Percentiles rank a stretch among this genome's conserved stretches.
These are phyloP conservation scores for Pogonocherus hispidulus DNA, from an alignment of 2,888 invertebrate genomes.

Conservation along the genomic window DNA sequence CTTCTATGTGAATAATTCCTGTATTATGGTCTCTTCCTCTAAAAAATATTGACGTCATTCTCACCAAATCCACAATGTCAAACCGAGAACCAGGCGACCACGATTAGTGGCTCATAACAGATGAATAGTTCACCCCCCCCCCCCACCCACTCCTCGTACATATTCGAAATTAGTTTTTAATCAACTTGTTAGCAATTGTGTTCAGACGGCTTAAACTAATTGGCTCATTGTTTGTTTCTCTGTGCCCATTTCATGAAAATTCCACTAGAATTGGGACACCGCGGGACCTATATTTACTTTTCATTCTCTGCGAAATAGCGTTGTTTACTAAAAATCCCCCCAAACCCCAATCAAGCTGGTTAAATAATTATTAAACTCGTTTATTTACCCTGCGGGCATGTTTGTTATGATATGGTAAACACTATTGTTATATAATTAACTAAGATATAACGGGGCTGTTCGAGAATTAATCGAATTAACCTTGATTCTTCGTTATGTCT, in stretches of 20 bases:
- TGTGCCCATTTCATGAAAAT: neutral
- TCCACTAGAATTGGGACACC: neutral
- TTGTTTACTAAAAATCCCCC: neutral
- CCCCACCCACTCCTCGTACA: neutral
- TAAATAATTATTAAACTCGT: neutral
- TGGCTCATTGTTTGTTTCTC: neutral
- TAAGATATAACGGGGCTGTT: neutral
- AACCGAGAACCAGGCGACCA: neutral
- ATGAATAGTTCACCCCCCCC: neutral
- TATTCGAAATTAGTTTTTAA: neutral
- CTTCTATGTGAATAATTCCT: too few species aligned
- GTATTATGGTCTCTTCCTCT: too few species aligned
- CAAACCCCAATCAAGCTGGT: neutral
- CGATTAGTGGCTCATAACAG: neutral
- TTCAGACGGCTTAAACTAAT: neutral
- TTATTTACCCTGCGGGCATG: neutral
- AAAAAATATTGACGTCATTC: too few species aligned
- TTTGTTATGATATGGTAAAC: neutral
- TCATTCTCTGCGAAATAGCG: neutral
- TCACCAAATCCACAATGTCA: too few species aligned
- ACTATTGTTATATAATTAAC: neutral
- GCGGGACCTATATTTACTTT: neutral
- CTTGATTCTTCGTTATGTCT: too few species aligned
- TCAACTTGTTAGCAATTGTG: neutral
- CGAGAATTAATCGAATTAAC: neutral